A percentile compares a stretch with the other conserved stretches of the same genome.
Evolutionary conservation across 2,113 vertebrate genomes (phyloP).

Genomic region (Cyprinodon variegatus): DNA sequence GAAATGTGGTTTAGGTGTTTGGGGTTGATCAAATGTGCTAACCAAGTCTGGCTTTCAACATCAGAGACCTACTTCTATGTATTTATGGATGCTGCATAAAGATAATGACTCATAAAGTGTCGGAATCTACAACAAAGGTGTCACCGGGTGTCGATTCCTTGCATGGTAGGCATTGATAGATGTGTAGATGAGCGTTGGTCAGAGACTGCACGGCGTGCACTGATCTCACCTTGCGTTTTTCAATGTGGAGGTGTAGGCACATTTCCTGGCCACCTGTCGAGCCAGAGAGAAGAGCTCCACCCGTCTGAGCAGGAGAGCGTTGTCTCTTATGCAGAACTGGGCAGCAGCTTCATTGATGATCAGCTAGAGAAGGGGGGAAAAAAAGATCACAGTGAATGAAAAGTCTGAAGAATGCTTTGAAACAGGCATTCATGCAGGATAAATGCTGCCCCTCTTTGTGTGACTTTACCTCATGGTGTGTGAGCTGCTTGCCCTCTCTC

Average conservation of each 20-base stretch:
- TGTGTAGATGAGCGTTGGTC: not conserved
- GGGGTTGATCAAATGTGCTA: not conserved
- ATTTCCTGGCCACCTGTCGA: constrained; percentile 93
- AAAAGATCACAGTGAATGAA: constrained; percentile 33
- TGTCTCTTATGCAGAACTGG: constrained; percentile 95
- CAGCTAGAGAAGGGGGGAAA: constrained; percentile 78
- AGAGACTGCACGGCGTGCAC: not conserved
- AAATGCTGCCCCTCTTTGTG: not conserved
- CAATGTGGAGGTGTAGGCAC: constrained; percentile 91
- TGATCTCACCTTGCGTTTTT: constrained; percentile 88
- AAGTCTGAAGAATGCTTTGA: not conserved
- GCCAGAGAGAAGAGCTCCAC: constrained; percentile 96
- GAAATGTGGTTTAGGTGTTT: not conserved
- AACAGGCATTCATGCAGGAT: not conserved
- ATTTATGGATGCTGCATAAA: not conserved
- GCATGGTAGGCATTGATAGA: not conserved
- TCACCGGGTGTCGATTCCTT: not conserved
- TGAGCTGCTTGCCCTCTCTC: constrained; percentile 93
- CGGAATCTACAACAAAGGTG: not conserved
- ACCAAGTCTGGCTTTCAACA: not conserved
- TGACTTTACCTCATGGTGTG: constrained; percentile 90
- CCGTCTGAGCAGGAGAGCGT: constrained; percentile 89
- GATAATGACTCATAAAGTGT: not conserved
- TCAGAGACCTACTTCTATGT: not conserved
- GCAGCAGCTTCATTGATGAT: constrained; percentile 97